Conservation (phyloP, 2,797 vertebrate species). For the Mastacembelus armatus region DNA sequence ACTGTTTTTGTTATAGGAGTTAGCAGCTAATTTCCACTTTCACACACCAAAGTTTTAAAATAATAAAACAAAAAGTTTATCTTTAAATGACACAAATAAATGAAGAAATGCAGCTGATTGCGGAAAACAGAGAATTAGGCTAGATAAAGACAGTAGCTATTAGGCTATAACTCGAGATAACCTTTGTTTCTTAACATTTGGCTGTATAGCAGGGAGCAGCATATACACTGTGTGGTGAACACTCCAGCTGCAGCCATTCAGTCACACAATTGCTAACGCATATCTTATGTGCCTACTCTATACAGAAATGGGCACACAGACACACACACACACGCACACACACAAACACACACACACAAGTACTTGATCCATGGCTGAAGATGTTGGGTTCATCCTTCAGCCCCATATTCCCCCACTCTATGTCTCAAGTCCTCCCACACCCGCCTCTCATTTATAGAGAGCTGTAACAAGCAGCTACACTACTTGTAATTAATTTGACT, state of each 20-base stretch:
- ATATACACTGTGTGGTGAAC: not conserved
- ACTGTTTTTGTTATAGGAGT: constrained; percentile 42
- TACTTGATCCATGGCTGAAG: constrained; percentile 4
- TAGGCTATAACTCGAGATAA: not conserved
- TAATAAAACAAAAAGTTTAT: constrained; percentile 16
- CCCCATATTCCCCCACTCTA: not conserved
- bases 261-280: constrained; percentile 2
- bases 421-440: constrained; percentile 3
- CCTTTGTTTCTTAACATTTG: not conserved
- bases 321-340: constrained; percentile 12
- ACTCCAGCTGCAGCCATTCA: not conserved
- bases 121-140: constrained; percentile 25
- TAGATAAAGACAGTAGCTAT: constrained; percentile 25
- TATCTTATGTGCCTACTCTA: not conserved
- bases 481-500: constrained; percentile 68
- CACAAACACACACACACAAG: too few species aligned
- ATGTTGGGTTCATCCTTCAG: constrained; percentile 29
- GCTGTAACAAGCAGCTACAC: constrained; percentile 52
- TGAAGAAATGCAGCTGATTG: constrained; percentile 33
- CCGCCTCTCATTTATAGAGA: constrained; percentile 37
- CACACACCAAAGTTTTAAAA: constrained; percentile 36
- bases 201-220: not conserved
- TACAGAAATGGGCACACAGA: not conserved
- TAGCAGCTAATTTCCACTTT: constrained; percentile 58
- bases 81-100: too few species aligned